phyloP scores from a whole-genome alignment of 2,888 invertebrate genomes.

The Apamea anceps region DNA sequence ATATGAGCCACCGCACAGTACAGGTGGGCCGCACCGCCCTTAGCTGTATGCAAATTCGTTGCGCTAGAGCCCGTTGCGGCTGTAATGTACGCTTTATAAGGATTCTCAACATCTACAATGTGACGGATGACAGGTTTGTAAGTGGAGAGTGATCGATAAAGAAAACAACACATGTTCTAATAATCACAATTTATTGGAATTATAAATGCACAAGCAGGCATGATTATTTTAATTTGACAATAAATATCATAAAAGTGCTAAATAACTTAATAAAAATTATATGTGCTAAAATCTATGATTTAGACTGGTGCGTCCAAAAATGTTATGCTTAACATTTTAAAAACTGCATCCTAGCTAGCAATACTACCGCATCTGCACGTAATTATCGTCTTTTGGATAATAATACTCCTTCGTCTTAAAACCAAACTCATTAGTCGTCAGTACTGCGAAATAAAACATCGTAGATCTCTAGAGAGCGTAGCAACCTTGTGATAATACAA shows the following conservation, averaged over 20 bases:
- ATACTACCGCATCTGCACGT: constrained; percentile 71
- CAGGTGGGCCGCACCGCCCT: neutral
- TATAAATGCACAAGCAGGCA: constrained; percentile 88
- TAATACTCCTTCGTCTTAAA: constrained; percentile 69
- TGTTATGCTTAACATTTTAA: constrained; percentile 75
- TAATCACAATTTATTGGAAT: constrained; percentile 90
- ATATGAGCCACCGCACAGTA: neutral
- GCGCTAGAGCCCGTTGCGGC: too few species aligned
- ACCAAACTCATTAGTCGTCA: constrained; percentile 56
- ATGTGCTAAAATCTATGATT: constrained; percentile 84
- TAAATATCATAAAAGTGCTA: constrained; percentile 87
- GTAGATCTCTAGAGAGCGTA: constrained; percentile 72
- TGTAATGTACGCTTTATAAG: too few species aligned
- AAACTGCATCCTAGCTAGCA: constrained; percentile 71
- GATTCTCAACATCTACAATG: neutral
- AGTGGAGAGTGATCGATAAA: constrained; percentile 62
- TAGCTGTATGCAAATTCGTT: neutral
- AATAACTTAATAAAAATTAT: constrained; percentile 82
- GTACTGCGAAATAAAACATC: constrained; percentile 60
- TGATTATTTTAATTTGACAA: constrained; percentile 84
- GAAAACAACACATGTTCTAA: constrained; percentile 74
- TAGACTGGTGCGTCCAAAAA: constrained; percentile 87
- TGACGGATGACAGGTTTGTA: neutral
- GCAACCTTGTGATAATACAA: constrained; percentile 62
- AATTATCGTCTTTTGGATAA: constrained; percentile 53